Evolutionary conservation across 2,113 vertebrate genomes (phyloP).

Genomic region (Perca schrenkii): DNA sequence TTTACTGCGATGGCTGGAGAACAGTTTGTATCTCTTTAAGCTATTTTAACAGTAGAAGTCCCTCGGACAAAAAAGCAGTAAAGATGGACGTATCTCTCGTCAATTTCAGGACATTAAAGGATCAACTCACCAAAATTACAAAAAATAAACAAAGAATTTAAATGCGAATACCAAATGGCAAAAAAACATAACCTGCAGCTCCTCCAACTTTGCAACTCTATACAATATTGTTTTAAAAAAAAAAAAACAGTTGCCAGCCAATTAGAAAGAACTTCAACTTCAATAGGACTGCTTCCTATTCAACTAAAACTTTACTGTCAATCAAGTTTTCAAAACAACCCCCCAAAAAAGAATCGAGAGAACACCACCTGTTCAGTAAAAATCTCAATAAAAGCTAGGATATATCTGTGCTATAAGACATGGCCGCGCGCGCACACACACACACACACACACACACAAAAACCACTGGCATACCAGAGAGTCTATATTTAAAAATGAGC

Average conservation of each 20-base stretch:
- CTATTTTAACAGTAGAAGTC: constrained; percentile 55
- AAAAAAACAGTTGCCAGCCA: neutral
- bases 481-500: constrained; percentile 82
- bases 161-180: neutral
- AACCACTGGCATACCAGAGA: too few species aligned
- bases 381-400: constrained; percentile 37
- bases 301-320: constrained; percentile 43
- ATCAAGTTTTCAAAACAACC: constrained; percentile 16
- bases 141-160: neutral
- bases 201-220: neutral
- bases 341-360: too few species aligned
- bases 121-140: neutral
- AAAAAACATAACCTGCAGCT: neutral
- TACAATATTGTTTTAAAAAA: constrained; percentile 20
- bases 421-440: constrained; percentile 47
- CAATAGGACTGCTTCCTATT: constrained; percentile 24
- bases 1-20: constrained; percentile 64
- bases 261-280: constrained; percentile 23
- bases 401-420: constrained; percentile 56
- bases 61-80: neutral
- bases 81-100: neutral
- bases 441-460: too few species aligned
- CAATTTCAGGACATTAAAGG: constrained; percentile 2
- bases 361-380: constrained; percentile 33
- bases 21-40: constrained; percentile 66